Conservation (phyloP, 2,113 vertebrate species). For the Siniperca chuatsi region DNA sequence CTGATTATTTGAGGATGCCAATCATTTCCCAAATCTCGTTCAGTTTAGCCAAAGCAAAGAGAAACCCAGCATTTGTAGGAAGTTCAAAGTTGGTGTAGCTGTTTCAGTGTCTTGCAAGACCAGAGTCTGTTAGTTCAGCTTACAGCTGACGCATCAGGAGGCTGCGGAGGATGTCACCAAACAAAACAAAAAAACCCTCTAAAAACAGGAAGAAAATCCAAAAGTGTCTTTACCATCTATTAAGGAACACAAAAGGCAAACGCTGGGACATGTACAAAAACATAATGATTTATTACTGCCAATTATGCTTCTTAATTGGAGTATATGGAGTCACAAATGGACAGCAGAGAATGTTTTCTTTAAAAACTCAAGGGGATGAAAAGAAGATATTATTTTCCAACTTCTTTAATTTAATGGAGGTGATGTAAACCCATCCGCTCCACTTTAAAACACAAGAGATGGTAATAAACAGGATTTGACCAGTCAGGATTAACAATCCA, state of each 20-base stretch:
- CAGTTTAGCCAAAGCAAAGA: conserved; percentile 2
- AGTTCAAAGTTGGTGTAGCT: conserved; percentile 14
- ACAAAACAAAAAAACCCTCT: background rate
- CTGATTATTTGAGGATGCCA: background rate
- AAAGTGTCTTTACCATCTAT: background rate
- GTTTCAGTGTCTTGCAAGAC: background rate
- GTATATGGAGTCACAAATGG: background rate
- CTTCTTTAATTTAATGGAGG: background rate
- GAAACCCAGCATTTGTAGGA: background rate
- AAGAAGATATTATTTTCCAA: too few species aligned
- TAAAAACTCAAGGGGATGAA: background rate
- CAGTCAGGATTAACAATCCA: background rate
- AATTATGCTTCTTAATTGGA: background rate
- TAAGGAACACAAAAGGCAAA: background rate
- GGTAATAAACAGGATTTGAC: background rate
- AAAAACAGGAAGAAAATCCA: background rate
- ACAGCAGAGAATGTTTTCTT: background rate
- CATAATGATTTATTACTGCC: background rate
- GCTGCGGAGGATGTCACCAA: background rate
- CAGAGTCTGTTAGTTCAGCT: conserved; percentile 79
- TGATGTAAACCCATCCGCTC: too few species aligned
- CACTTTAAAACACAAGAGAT: background rate
- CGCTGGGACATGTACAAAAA: background rate
- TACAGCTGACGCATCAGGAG: conserved; percentile 78
- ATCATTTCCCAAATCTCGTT: background rate